These are phyloP conservation scores for Dynastes tityus DNA, from an alignment of 2,888 invertebrate species.

Conservation along the genomic window DNA sequence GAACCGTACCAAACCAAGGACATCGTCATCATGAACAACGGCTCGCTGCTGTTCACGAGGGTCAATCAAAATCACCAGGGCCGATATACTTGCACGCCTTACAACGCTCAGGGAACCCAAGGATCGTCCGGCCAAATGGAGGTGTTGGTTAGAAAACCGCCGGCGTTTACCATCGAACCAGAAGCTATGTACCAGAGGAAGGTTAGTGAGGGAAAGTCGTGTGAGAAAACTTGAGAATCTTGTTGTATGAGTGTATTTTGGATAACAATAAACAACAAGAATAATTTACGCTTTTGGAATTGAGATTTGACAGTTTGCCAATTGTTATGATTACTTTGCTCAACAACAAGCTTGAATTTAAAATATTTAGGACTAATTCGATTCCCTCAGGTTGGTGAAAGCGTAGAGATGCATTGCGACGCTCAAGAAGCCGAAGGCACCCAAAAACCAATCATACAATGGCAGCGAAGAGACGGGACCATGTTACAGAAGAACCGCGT, in stretches of 20 bases:
- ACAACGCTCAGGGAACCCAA: slow-evolving; percentile 95
- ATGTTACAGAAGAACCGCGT: slow-evolving; percentile 87
- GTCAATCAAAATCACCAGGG: slow-evolving; percentile 95
- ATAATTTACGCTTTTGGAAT: too few species aligned
- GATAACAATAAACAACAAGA: too few species aligned
- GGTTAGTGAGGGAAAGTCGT: slow-evolving; percentile 58
- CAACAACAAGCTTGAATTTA: too few species aligned
- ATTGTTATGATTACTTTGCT: too few species aligned
- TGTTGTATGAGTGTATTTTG: too few species aligned
- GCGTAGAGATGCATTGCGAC: slow-evolving; percentile 95
- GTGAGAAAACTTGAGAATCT: too few species aligned
- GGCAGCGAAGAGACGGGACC: slow-evolving; percentile 90
- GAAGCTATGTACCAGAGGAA: slow-evolving; percentile 93
- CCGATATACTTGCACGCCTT: slow-evolving; percentile 94
- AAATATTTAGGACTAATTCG: too few species aligned
- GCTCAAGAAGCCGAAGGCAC: slow-evolving; percentile 94
- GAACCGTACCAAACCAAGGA: slow-evolving; percentile 96
- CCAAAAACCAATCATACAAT: slow-evolving; percentile 90
- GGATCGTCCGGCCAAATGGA: slow-evolving; percentile 85
- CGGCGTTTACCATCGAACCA: slow-evolving; percentile 91
- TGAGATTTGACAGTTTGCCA: too few species aligned
- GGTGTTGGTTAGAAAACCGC: slow-evolving; percentile 93
- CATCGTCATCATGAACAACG: slow-evolving; percentile 95
- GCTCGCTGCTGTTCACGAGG: slow-evolving; percentile 91
- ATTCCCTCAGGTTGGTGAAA: slow-evolving; percentile 77